Conservation (phyloP, 2,797 vertebrate genomes). For the Notolepis coatsorum region DNA sequence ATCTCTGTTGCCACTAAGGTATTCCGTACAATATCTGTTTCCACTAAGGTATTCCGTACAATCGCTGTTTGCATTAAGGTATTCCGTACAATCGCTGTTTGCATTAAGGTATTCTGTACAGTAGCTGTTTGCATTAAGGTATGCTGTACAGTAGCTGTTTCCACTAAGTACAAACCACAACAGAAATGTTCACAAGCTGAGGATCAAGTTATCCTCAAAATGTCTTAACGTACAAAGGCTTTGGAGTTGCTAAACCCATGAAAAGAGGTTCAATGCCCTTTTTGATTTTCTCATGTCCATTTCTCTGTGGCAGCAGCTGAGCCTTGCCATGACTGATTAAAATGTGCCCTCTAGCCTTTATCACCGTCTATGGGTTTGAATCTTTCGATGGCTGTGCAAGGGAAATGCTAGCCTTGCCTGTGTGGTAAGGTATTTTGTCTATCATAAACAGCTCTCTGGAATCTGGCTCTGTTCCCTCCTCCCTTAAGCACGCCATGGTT, state of each 20-base stretch:
- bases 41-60: too few species aligned
- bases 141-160: constrained; percentile 22
- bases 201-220: constrained; percentile 47
- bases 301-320: constrained; percentile 42
- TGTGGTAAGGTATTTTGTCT: too few species aligned
- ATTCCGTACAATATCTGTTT: too few species aligned
- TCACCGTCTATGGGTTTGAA: constrained; percentile 51
- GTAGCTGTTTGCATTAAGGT: too few species aligned
- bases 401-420: constrained; percentile 45
- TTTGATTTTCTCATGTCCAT: constrained; percentile 31
- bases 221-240: constrained; percentile 32
- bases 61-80: too few species aligned
- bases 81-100: too few species aligned
- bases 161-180: constrained; percentile 32
- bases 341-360: constrained; percentile 44
- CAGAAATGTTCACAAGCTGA: constrained; percentile 28
- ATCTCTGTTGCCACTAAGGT: too few species aligned
- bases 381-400: constrained; percentile 56
- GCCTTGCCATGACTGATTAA: constrained; percentile 62
- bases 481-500: too few species aligned
- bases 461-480: too few species aligned
- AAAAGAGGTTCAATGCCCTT: constrained; percentile 45
- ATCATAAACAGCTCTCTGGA: too few species aligned
- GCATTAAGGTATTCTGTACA: too few species aligned
- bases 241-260: constrained; percentile 42